Percentiles rank a stretch among this genome's conserved stretches.
phyloP scores from a whole-genome alignment of 2,113 vertebrate species.

The Phrynosoma blainvillii region DNA sequence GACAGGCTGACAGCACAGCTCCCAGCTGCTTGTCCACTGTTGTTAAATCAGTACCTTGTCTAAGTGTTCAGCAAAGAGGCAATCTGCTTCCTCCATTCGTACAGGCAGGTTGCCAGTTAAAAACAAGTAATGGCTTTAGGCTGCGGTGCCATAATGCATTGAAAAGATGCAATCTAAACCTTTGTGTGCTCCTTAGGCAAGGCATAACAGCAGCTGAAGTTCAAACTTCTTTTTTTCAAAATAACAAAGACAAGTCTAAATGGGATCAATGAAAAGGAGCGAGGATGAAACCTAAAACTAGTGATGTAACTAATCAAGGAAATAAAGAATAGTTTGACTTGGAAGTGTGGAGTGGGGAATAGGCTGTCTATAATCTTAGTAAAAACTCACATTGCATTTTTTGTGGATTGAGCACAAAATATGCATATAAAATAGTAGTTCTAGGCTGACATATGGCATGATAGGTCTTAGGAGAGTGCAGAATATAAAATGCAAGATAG shows the following conservation, averaged over 20 bases:
- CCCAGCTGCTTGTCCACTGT: conserved; percentile 96
- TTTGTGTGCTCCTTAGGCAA: conserved; percentile 70
- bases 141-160: conserved; percentile 77
- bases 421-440: conserved; percentile 44
- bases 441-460: conserved; percentile 53
- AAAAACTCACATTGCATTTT: background rate
- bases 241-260: conserved; percentile 66
- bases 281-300: conserved; percentile 41
- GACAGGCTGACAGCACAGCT: conserved; percentile 95
- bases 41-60: conserved; percentile 90
- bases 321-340: conserved; percentile 39
- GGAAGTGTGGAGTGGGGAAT: background rate
- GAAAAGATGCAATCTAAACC: conserved; percentile 76
- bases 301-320: conserved; percentile 41
- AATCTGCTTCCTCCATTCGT: conserved; percentile 80
- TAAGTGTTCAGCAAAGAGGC: conserved; percentile 83
- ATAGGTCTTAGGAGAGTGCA: conserved; percentile 31
- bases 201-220: conserved; percentile 63
- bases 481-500: background rate
- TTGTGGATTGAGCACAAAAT: conserved; percentile 28
- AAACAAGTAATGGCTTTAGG: conserved; percentile 79
- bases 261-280: conserved; percentile 57
- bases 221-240: conserved; percentile 69
- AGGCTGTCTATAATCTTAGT: background rate
- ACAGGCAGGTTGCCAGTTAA: conserved; percentile 81